Conservation (phyloP, 1,140 invertebrate genomes). For the Hetaerina americana region DNA sequence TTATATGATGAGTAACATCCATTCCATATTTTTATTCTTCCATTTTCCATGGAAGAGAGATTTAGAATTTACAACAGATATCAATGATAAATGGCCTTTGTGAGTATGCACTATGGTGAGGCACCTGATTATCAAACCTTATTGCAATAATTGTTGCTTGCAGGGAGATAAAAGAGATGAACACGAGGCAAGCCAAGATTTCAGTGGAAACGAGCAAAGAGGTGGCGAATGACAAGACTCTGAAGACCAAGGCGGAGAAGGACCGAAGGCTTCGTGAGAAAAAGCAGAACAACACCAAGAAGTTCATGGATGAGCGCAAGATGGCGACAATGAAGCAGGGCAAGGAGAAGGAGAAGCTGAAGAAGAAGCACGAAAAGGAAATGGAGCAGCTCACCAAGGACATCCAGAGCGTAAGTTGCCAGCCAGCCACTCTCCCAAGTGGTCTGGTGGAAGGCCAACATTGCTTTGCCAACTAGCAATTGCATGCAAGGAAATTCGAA, state of each 20-base stretch:
- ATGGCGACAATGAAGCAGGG: slow-evolving; percentile 65
- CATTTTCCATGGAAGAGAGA: too few relatives aligned
- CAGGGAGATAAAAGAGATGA: slow-evolving; percentile 93
- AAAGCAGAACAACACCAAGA: slow-evolving; percentile 97
- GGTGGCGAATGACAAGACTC: slow-evolving; percentile 87
- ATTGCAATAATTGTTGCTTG: too few relatives aligned
- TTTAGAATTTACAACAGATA: too few relatives aligned
- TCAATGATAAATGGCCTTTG: too few relatives aligned
- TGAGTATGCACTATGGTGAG: too few relatives aligned
- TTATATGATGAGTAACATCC: too few relatives aligned
- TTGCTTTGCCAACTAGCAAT: not conserved
- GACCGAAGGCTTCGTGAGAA: slow-evolving; percentile 87
- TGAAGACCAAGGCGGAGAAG: slow-evolving; percentile 94
- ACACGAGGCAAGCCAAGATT: slow-evolving; percentile 84
- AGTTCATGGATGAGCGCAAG: slow-evolving; percentile 95
- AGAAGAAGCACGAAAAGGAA: slow-evolving; percentile 84
- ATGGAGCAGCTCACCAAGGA: slow-evolving; percentile 80
- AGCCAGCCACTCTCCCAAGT: not conserved
- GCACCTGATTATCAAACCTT: too few relatives aligned
- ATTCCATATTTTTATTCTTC: too few relatives aligned
- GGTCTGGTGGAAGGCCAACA: not conserved
- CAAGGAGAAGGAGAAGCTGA: slow-evolving; percentile 87
- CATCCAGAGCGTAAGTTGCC: slow-evolving; percentile 65
- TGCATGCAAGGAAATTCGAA: too few relatives aligned
- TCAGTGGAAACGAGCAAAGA: slow-evolving; percentile 95